Base-by-base conservation (phyloP, 2,888 invertebrate genomes). In the Coelogynopora nodosa region DNA sequence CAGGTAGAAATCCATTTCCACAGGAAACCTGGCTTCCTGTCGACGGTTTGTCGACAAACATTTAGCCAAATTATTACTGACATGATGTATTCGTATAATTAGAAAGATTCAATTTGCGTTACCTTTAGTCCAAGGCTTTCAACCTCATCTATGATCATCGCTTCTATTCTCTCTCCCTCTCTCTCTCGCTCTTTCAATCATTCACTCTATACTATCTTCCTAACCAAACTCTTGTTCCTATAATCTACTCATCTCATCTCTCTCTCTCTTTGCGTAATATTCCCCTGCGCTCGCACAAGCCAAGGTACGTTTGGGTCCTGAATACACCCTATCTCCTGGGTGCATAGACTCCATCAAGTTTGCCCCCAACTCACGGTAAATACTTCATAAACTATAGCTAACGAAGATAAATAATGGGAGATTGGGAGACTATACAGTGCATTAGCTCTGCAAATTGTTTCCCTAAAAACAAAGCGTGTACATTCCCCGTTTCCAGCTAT, bases 51-150 rank as follows among this genome's bases (percentile, higher is more conserved):
- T 23, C 74, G 74, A 74, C 74, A 74, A 74, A 74, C 74, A 74
- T 74, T 74, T 74, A 74, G 74, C 74, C 74, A 74, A 74, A 74
- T 74, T 74, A 74, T 74, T 74, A 74, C 74, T 74, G 74, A 74
- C 74, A 74, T 74, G 74, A 74, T 74, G 74, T 74, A 74, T 74
- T 74, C 74, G 74, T 26, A 74, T 74, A 74, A 74, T 74, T 74
- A 74, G 74, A 2, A 26, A 74, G 74, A 74, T 74, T 74, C 74
- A 74, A 74, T 74, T 74, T 74, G 27, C 74, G 74, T 74, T 74
- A 5, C 27, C 74, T 74, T 74, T 74, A 74, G 74, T 74, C 74
- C 74, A 26, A 13, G 74, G 23, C 74, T 74, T 74, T 74, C 74
- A 74, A 74, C 5, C 74, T 74, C 74, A 74, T 74, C 27, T 74